phyloP scores from a whole-genome alignment of 1,140 invertebrate species.

The Drosophila athabasca region DNA sequence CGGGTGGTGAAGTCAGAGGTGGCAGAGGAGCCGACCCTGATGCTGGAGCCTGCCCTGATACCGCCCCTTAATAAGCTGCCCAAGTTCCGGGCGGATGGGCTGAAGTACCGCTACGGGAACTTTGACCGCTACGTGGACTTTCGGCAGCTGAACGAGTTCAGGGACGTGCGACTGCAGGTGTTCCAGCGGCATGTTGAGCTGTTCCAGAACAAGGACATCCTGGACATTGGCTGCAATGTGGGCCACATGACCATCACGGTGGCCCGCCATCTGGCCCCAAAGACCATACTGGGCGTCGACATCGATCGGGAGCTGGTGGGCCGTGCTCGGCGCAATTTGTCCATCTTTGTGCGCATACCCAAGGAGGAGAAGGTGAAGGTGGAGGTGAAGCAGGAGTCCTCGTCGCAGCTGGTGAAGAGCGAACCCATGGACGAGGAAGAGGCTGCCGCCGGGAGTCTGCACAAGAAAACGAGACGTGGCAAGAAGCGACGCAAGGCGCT shows the following conservation, averaged over 20 bases:
- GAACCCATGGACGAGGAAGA: background rate
- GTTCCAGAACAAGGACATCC: conserved; percentile 94
- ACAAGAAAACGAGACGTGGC: conserved; percentile 65
- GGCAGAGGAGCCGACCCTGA: conserved; percentile 23
- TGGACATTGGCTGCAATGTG: conserved; percentile 99
- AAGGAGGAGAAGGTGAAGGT: conserved; percentile 35
- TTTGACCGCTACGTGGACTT: conserved; percentile 99
- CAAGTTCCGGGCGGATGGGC: conserved; percentile 89
- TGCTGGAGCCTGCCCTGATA: conserved; percentile 55
- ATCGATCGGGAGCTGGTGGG: conserved; percentile 95
- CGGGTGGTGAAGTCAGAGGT: background rate
- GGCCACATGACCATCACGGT: conserved; percentile 96
- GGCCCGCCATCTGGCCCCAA: conserved; percentile 92
- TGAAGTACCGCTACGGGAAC: conserved; percentile 96
- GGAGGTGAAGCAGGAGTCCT: conserved; percentile 18
- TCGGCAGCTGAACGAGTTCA: conserved; percentile 91
- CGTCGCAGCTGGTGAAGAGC: background rate
- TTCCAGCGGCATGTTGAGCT: conserved; percentile 91
- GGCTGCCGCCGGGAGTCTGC: background rate
- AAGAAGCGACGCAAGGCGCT: conserved; percentile 56
- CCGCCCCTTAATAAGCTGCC: conserved; percentile 85
- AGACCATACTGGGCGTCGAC: conserved; percentile 95
- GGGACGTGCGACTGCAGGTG: conserved; percentile 92
- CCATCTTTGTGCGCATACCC: conserved; percentile 79
- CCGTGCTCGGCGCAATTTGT: conserved; percentile 73